phyloP scores from a whole-genome alignment of 2,113 vertebrate species.

The Aphelocoma coerulescens region DNA sequence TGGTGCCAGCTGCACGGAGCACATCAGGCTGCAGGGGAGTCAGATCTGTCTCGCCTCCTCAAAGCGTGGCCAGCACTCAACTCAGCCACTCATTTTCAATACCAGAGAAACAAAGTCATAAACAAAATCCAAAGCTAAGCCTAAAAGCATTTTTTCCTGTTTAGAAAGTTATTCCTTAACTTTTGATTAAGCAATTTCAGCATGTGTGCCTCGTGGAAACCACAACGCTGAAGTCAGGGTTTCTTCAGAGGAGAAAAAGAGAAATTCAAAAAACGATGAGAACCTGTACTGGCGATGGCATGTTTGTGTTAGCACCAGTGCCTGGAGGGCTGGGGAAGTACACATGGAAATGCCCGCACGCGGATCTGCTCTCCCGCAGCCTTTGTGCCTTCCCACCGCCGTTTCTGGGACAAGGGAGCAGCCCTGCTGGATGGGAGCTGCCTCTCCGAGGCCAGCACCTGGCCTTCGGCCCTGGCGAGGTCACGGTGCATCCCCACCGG shows the following conservation, averaged over 20 bases:
- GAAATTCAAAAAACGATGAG: not conserved
- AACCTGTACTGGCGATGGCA: accelerated
- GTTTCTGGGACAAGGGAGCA: accelerated
- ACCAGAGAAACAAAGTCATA: not conserved
- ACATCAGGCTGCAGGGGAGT: not conserved
- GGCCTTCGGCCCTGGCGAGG: accelerated
- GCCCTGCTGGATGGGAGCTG: accelerated
- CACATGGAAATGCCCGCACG: accelerated
- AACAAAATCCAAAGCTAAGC: not conserved
- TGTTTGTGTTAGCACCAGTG: accelerated
- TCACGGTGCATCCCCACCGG: too few relatives aligned
- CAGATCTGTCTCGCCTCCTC: not conserved
- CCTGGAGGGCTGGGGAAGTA: accelerated
- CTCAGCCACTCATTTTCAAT: not conserved
- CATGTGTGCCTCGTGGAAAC: accelerated
- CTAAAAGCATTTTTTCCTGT: not conserved
- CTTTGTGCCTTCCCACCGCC: accelerated
- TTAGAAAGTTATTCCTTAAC: not conserved
- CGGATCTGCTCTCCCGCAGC: not conserved
- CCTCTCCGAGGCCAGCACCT: accelerated
- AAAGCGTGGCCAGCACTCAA: not conserved
- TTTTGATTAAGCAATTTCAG: not conserved
- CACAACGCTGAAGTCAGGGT: not conserved
- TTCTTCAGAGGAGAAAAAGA: not conserved
- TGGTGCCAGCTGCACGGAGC: not conserved